Evolutionary conservation across 1,140 invertebrate genomes (phyloP).

Genomic region (Caenorhabditis latens): DNA sequence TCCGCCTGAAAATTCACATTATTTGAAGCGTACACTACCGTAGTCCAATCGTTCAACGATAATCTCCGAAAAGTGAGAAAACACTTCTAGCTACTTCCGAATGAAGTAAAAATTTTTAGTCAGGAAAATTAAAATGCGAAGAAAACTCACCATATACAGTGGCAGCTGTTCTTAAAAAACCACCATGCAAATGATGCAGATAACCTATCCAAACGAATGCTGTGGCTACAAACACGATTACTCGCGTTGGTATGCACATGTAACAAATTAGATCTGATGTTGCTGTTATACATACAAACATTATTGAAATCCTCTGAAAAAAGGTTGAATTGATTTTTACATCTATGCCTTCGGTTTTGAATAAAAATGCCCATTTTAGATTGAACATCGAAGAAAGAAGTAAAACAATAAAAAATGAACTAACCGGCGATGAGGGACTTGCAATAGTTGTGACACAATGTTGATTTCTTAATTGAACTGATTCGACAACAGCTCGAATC

Average conservation of each 20-base stretch:
- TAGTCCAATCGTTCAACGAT: neutral
- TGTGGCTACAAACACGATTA: conserved; percentile 93
- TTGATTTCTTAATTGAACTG: conserved; percentile 93
- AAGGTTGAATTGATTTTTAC: neutral
- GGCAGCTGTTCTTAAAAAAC: conserved; percentile 44
- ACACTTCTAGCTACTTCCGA: neutral
- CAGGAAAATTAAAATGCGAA: neutral
- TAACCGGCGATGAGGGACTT: conserved; percentile 69
- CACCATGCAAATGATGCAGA: conserved; percentile 43
- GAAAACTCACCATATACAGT: conserved; percentile 56
- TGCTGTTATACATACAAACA: conserved; percentile 96
- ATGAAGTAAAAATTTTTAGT: neutral
- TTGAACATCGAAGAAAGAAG: neutral
- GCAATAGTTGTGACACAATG: conserved; percentile 84
- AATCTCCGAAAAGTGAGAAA: neutral
- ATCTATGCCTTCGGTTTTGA: neutral
- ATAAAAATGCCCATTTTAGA: neutral
- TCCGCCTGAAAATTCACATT: conserved; percentile 30
- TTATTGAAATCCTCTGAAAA: conserved; percentile 94
- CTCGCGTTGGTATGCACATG: conserved; percentile 98
- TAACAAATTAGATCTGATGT: conserved; percentile 99
- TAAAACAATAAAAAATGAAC: neutral
- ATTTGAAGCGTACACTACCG: neutral
- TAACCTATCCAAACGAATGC: conserved; percentile 80
- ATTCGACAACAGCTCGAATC: conserved; percentile 92